Conservation (phyloP, 2,888 invertebrate genomes). For the Corythucha ciliata region DNA sequence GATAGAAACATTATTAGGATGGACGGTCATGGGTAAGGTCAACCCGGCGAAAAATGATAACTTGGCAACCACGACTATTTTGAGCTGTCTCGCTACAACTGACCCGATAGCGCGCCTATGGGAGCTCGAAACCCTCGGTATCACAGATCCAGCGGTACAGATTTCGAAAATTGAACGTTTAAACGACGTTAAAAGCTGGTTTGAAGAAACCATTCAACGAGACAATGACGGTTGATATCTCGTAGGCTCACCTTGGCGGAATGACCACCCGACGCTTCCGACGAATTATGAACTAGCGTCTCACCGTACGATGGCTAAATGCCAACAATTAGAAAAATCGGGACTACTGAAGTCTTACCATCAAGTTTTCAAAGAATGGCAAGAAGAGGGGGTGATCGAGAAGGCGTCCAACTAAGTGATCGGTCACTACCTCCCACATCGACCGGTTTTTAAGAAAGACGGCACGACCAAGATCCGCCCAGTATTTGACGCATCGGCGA, state of each 20-base stretch:
- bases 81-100: neutral
- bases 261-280: slow-evolving; percentile 36
- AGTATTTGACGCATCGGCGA: slow-evolving; percentile 32
- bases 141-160: slow-evolving; percentile 15
- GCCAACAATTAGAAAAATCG: slow-evolving; percentile 20
- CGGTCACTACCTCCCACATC: slow-evolving; percentile 25
- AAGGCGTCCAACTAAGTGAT: slow-evolving; percentile 27
- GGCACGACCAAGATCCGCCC: slow-evolving; percentile 29
- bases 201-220: slow-evolving; percentile 33
- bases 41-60: no score
- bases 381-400: slow-evolving; percentile 35
- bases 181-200: slow-evolving; percentile 17
- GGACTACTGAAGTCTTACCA: slow-evolving; percentile 33
- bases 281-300: slow-evolving; percentile 33
- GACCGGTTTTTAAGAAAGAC: slow-evolving; percentile 24
- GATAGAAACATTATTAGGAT: slow-evolving; percentile 5
- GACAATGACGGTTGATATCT: slow-evolving; percentile 37
- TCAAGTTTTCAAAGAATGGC: slow-evolving; percentile 36
- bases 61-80: neutral
- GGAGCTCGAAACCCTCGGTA: slow-evolving; percentile 26
- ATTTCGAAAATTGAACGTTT: neutral
- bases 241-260: slow-evolving; percentile 38
- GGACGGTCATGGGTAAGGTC: slow-evolving; percentile 16
- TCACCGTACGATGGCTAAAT: slow-evolving; percentile 32
- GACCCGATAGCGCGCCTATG: slow-evolving; percentile 19